Evolutionary conservation across 2,888 invertebrate species (phyloP), one percentile per base, ranked within the genome.

Genomic region (Cantharis nigra): DNA sequence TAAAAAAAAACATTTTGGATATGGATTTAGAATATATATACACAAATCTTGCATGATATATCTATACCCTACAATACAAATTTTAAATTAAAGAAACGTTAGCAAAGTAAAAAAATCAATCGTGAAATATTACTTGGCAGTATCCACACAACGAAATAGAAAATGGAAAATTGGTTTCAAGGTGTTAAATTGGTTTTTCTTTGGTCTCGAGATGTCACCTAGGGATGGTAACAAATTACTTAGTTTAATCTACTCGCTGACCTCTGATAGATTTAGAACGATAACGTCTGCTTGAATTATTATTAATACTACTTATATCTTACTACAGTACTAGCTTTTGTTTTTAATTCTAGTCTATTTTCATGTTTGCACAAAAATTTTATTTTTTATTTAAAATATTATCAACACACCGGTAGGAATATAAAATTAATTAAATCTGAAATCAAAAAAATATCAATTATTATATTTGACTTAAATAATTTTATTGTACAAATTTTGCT

Each of bases 401-500:
- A 49, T 49, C 9, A 2, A 7, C 9, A 3, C 5, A n/a, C 7
- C n/a, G 9, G 49, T 13, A 13, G 13, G 7, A n/a, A 49, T 49
- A 13, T 4, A 4, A 5, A 49, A 2, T 49, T n/a, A 49, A 49
- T n/a, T 49, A 49, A 49, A n/a, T n/a, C n/a, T n/a, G n/a, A 49
- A n/a, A 49, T 49, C n/a, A 49, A n/a, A 49, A 49, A 49, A 49
- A 49, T 49, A 23, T n/a, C 20, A 18, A 26, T n/a, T 67, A 23
- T 23, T 23, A 67, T 9, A 67, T 67, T 26, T 23, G 23, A 67
- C 20, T 67, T 23, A 67, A 9, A 67, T 26, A 23, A 67, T 67
- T 67, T 67, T 16, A 67, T 67, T 67, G 26, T 67, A 67, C n/a
- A 67, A 67, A 67, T 67, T 67, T 67, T 67, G 65, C 23, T 26